Evolutionary conservation across 1,140 invertebrate genomes (phyloP), one percentile per base, ranked within the genome.

Genomic region (Drosophila leontia): DNA sequence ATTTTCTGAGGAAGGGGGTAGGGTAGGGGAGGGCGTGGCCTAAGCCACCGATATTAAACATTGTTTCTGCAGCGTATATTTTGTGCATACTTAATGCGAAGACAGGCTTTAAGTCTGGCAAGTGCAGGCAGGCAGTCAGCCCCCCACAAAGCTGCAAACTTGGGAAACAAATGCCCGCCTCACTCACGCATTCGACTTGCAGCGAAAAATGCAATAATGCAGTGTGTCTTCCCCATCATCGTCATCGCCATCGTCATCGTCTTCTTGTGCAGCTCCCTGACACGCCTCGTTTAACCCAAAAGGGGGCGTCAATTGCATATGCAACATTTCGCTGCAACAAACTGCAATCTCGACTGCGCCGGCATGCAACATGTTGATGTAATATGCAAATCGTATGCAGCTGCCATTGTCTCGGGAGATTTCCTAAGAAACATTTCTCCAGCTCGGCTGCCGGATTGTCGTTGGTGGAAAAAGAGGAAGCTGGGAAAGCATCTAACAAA

Each of bases 361-460:
- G 78, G 69, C 82, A 85, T 85, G 82, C 82, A 85, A 85, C 82
- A 85, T 85, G 82, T 85, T 85, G 82, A 85, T 85, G 82, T 85
- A 85, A 85, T 85, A 85, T 85, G 82, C 82, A 81, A 85, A 85
- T 85, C 71, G 76, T 70, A 68, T 75, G 78, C 77, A 51, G 78
- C 35, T 53, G 75, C 80, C 77, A 86, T 85, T 85, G 82, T 85
- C 75, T 84, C 58, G 44, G 7, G 37, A 74, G 77, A 69, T 82
- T 80, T 84, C 74, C 60, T 45, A 51, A 77, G 82, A 84, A 84
- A 84, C 70, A 72, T 72, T 72, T 72, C 67, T 72, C 53, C 29
- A 32, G 48, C 47, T 7, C 32, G 9, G 26, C 42, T 59, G 41
- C 48, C 64, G 34, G 17, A 51, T 65, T 55, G 45, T 50, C 15